phyloP scores from a whole-genome alignment of 2,888 invertebrate species.

The Melinaea marsaeus region DNA sequence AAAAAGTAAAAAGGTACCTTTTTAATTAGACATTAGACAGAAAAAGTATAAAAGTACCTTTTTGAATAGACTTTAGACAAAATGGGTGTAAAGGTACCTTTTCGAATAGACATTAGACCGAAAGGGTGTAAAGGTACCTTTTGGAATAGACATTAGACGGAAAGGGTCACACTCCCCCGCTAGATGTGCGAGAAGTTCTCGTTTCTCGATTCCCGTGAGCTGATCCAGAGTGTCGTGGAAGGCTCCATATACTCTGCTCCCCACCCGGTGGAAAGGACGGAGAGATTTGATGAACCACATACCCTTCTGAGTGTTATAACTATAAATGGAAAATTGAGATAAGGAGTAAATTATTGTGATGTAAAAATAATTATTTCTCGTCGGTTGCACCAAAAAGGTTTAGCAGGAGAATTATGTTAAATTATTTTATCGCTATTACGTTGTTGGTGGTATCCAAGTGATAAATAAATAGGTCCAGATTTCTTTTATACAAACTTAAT shows the following conservation, averaged over 20 bases:
- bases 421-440: too few relatives aligned
- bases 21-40: too few relatives aligned
- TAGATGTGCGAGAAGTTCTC: constrained; percentile 89
- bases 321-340: background rate
- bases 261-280: constrained; percentile 37
- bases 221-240: constrained; percentile 91
- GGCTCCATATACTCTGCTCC: constrained; percentile 78
- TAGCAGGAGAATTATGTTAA: too few relatives aligned
- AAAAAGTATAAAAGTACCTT: too few relatives aligned
- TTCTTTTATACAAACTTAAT: too few relatives aligned
- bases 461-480: too few relatives aligned
- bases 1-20: too few relatives aligned
- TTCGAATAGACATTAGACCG: constrained; percentile 1
- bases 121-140: constrained; percentile 51
- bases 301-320: background rate
- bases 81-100: background rate
- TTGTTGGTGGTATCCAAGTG: too few relatives aligned
- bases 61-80: too few relatives aligned
- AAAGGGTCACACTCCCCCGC: constrained; percentile 94
- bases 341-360: background rate
- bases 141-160: constrained; percentile 83
- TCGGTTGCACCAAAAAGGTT: too few relatives aligned
- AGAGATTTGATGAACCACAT: constrained; percentile 41
- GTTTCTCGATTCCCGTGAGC: constrained; percentile 94
- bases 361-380: too few relatives aligned